Base-by-base conservation (phyloP, 1,140 invertebrate species). In the Brachionus rubens region DNA sequence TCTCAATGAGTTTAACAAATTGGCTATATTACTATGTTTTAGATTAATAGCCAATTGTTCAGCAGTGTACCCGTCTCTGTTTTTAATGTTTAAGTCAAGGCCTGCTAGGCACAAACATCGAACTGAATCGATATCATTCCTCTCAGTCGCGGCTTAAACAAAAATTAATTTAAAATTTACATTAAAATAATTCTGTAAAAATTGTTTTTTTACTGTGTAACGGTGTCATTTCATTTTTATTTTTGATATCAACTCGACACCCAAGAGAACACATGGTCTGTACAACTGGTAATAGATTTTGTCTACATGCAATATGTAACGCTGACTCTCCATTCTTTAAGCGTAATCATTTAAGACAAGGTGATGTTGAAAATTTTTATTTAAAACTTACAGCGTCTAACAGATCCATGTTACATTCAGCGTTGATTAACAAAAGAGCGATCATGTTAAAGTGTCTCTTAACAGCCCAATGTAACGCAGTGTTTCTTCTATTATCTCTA, bases 341-440 rank as follows among this genome's bases (percentile, higher is more conserved):
- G 5, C 7, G n/a, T 24, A 59, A 50, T 67, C 14, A 24, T 41
- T n/a, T n/a, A n/a, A 36, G 16, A 19, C 14, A 56, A 2, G 4
- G 7, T 16, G 5, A 54, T 36, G 12, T 59, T 41, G 19, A 47
- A 67, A 26, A 16, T 54, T 79, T 80, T 80, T 85, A 90, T 90
- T 16, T 6, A 48, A 36, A 16, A 19, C 14, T 59, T 59, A 59
- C 54, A 80, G 86, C 86, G 84, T 91, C 89, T 80, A 88, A 86
- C 50, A 89, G 81, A 81, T 91, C 89, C 81, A 90, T 87, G 79
- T 90, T 86, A 79, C 89, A 90, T 75, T 94, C 95, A n/a, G 92
- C 95, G 86, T 97, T 93, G 12, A 98, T 85, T 33, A 99, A 86
- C 65, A 96, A 86, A 36, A 93, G 85, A 1, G 94, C 94, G 26